phyloP scores from a whole-genome alignment of 2,888 invertebrate genomes.

The Thymelicus sylvestris region DNA sequence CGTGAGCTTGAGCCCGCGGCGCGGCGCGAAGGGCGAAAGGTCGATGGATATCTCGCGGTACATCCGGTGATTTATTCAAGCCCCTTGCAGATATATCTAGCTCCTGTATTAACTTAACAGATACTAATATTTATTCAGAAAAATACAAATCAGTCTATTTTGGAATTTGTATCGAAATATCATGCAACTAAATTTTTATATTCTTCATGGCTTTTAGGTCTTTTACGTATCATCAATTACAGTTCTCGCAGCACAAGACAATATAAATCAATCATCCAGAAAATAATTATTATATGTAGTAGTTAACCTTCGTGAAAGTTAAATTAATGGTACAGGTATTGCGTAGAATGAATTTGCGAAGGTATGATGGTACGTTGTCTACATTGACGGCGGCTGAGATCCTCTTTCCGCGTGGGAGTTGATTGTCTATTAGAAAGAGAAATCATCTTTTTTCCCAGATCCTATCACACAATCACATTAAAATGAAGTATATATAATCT shows the following conservation, averaged over 20 bases:
- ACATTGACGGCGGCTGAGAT: background rate
- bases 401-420: background rate
- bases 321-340: slow-evolving; percentile 1
- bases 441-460: background rate
- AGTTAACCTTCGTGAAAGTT: slow-evolving; percentile 1
- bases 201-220: too few relatives aligned
- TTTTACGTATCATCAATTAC: too few relatives aligned
- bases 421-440: background rate
- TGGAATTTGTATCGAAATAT: too few relatives aligned
- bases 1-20: slow-evolving; percentile 24
- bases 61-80: slow-evolving; percentile 26
- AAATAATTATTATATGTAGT: background rate
- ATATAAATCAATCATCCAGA: background rate
- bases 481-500: too few relatives aligned
- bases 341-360: background rate
- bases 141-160: too few relatives aligned
- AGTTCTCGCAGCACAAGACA: too few relatives aligned
- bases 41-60: slow-evolving; percentile 12
- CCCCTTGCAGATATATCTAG: background rate
- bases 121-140: too few relatives aligned
- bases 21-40: slow-evolving; percentile 32
- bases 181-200: too few relatives aligned
- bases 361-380: slow-evolving; percentile 4
- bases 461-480: background rate
- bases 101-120: too few relatives aligned